Conservation (phyloP, 2,888 invertebrate genomes). For the Drosophila pseudotakahashii region DNA sequence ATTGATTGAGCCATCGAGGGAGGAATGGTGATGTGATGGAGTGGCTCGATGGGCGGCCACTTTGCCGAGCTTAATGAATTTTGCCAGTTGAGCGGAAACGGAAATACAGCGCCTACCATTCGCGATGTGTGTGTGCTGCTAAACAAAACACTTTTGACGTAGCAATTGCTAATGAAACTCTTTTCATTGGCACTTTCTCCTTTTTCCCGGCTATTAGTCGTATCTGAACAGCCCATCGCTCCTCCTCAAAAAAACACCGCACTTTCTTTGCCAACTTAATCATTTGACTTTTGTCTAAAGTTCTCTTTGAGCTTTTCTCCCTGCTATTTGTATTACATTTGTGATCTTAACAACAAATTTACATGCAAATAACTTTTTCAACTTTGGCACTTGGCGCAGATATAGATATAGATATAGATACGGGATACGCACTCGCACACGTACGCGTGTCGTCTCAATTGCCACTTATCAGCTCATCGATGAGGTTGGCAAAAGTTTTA, state of each 20-base stretch:
- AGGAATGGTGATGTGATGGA: slow-evolving; percentile 43
- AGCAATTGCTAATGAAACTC: slow-evolving; percentile 63
- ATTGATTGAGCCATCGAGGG: slow-evolving; percentile 33
- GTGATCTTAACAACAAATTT: slow-evolving; percentile 74
- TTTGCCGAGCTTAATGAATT: slow-evolving; percentile 73
- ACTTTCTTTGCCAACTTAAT: slow-evolving; percentile 28
- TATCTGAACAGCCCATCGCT: slow-evolving; percentile 28
- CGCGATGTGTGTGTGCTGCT: slow-evolving; percentile 4
- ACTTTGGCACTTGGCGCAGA: slow-evolving; percentile 64
- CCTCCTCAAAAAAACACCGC: neutral
- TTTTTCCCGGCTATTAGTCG: slow-evolving; percentile 34
- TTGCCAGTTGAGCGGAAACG: slow-evolving; percentile 78
- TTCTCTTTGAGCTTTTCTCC: slow-evolving; percentile 40
- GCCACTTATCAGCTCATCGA: slow-evolving; percentile 78
- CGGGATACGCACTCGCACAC: neutral
- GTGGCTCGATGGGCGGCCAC: slow-evolving; percentile 41
- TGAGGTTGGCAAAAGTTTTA: slow-evolving; percentile 63
- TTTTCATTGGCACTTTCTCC: slow-evolving; percentile 49
- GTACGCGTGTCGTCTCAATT: slow-evolving; percentile 63
- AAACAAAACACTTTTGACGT: slow-evolving; percentile 50
- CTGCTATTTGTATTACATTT: slow-evolving; percentile 70
- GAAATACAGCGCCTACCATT: slow-evolving; percentile 66
- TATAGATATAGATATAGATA: slow-evolving; percentile 7
- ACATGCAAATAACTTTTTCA: slow-evolving; percentile 80
- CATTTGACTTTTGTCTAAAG: slow-evolving; percentile 68